These are phyloP conservation scores for Drosophila subsilvestris DNA, from an alignment of 2,888 invertebrate genomes.

Conservation along the genomic window DNA sequence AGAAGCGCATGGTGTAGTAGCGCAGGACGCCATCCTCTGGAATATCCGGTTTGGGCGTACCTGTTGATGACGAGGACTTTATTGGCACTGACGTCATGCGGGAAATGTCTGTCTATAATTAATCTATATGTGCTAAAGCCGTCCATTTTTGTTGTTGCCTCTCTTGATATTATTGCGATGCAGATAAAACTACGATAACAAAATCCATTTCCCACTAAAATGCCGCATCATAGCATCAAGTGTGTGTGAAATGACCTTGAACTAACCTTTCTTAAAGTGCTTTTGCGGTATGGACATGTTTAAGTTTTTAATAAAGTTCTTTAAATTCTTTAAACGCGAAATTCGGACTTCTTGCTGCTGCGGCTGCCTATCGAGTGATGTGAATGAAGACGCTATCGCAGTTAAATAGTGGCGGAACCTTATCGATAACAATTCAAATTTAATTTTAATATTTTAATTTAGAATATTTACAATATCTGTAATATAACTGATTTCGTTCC, in stretches of 20 bases:
- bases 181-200: constrained; percentile 32
- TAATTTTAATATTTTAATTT: background rate
- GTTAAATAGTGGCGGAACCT: constrained; percentile 13
- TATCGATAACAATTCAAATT: constrained; percentile 12
- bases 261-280: constrained; percentile 69
- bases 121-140: constrained; percentile 17
- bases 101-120: constrained; percentile 21
- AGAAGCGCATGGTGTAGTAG: constrained; percentile 93
- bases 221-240: constrained; percentile 19
- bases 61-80: constrained; percentile 83
- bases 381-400: background rate
- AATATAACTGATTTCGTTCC: background rate
- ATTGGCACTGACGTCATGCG: constrained; percentile 29
- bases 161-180: constrained; percentile 1
- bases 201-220: constrained; percentile 10
- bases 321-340: constrained; percentile 12
- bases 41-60: constrained; percentile 87
- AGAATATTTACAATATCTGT: constrained; percentile 10
- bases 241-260: constrained; percentile 41
- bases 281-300: constrained; percentile 62
- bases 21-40: constrained; percentile 87
- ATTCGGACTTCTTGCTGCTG: background rate
- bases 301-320: constrained; percentile 32
- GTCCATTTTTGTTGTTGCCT: constrained; percentile 1
- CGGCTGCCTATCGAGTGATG: constrained; percentile 9